A percentile compares a stretch with the other conserved stretches of the same genome.
Evolutionary conservation across 2,888 invertebrate genomes (phyloP).

Genomic region (Agrilus cyanescens): DNA sequence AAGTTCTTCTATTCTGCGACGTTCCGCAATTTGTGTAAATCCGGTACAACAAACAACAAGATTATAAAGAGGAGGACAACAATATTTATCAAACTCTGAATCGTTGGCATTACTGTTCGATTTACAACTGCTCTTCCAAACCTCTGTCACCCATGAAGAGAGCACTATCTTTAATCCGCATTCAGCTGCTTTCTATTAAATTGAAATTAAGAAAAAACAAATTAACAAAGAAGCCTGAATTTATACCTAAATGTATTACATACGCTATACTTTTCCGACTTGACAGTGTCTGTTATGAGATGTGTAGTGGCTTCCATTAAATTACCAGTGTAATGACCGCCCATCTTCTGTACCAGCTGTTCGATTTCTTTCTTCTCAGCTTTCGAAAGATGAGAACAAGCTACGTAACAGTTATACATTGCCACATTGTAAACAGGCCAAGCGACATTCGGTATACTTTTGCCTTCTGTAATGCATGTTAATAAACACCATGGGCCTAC

Average conservation of each 20-base stretch:
- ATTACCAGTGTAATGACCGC: slow-evolving; percentile 54
- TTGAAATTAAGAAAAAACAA: slow-evolving; percentile 9
- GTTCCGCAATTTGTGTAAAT: slow-evolving; percentile 44
- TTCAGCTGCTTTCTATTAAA: slow-evolving; percentile 53
- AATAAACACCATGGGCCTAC: slow-evolving; percentile 73
- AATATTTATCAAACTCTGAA: slow-evolving; percentile 45
- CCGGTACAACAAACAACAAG: slow-evolving; percentile 71
- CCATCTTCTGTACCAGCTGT: slow-evolving; percentile 61
- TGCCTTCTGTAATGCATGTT: slow-evolving; percentile 57
- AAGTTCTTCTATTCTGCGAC: slow-evolving; percentile 50
- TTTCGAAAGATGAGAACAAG: slow-evolving; percentile 42
- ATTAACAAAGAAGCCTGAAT: slow-evolving; percentile 1
- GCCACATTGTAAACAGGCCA: slow-evolving; percentile 72
- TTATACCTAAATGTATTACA: slow-evolving; percentile 27
- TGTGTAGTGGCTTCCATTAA: slow-evolving; percentile 63
- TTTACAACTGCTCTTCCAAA: slow-evolving; percentile 62
- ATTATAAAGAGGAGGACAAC: slow-evolving; percentile 65
- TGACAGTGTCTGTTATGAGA: slow-evolving; percentile 64
- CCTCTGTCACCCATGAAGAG: slow-evolving; percentile 64
- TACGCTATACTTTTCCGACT: slow-evolving; percentile 67
- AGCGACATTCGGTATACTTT: slow-evolving; percentile 60
- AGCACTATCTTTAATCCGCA: slow-evolving; percentile 61
- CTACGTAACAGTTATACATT: slow-evolving; percentile 61
- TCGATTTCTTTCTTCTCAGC: slow-evolving; percentile 44
- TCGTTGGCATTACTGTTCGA: slow-evolving; percentile 52